phyloP scores from a whole-genome alignment of 1,140 invertebrate genomes.

The Piezodorus guildinii region DNA sequence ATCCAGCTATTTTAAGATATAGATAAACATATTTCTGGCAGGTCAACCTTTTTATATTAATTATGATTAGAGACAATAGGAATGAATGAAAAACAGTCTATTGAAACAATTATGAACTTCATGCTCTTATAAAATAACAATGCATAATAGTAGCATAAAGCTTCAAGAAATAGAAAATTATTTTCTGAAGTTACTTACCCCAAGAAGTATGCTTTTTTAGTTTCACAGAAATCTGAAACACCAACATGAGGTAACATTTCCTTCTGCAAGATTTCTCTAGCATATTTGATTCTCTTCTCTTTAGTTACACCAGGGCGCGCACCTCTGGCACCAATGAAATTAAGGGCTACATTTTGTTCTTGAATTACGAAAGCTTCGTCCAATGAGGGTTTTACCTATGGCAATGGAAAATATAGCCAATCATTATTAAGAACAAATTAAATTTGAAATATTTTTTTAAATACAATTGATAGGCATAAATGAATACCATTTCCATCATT shows the following conservation, averaged over 20 bases:
- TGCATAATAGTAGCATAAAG: not conserved
- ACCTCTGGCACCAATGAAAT: conserved; percentile 94
- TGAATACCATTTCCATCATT: conserved; percentile 95
- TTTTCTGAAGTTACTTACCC: conserved; percentile 40
- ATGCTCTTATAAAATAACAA: not conserved
- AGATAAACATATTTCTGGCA: too few relatives aligned
- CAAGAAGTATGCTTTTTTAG: conserved; percentile 96
- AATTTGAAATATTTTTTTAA: not conserved
- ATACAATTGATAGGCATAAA: not conserved
- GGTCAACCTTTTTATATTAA: too few relatives aligned
- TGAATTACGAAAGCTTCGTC: conserved; percentile 99
- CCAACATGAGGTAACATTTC: conserved; percentile 99
- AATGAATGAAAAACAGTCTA: too few relatives aligned
- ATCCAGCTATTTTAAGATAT: too few relatives aligned
- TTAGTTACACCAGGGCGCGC: conserved; percentile 94
- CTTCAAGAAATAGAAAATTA: not conserved
- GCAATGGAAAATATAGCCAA: not conserved
- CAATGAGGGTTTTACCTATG: conserved; percentile 76
- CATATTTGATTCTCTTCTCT: conserved; percentile 98
- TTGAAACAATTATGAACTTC: too few relatives aligned
- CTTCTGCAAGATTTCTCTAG: conserved; percentile 96
- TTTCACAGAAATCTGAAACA: conserved; percentile 97
- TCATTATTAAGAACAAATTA: not conserved
- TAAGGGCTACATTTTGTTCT: conserved; percentile 95
- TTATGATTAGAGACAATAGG: too few relatives aligned